phyloP scores from a whole-genome alignment of 2,113 vertebrate species.

The Stegostoma tigrinum region DNA sequence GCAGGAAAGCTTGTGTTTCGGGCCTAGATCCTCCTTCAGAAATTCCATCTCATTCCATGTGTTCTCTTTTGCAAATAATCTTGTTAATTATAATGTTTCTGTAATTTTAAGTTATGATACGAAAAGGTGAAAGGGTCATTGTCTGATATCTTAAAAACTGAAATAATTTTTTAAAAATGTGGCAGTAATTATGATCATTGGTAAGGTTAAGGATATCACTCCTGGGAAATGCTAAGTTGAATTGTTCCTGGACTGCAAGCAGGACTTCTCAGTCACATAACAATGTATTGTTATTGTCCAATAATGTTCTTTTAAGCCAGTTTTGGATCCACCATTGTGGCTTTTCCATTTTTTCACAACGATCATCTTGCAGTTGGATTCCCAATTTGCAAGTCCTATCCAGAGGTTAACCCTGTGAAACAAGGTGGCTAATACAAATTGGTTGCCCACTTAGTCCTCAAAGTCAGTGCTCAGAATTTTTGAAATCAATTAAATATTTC shows the following conservation, averaged over 20 bases:
- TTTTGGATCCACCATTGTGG: not conserved
- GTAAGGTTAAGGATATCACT: not conserved
- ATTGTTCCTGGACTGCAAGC: not conserved
- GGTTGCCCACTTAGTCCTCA: too few species aligned
- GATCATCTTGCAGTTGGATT: not conserved
- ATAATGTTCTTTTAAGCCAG: not conserved
- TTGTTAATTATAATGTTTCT: not conserved
- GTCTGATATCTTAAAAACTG: not conserved
- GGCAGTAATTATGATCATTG: too few species aligned
- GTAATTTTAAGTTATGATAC: not conserved
- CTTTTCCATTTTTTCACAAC: not conserved
- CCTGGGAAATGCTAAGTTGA: not conserved
- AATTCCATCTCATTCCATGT: not conserved
- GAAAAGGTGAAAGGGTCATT: not conserved
- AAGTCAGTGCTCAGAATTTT: too few species aligned
- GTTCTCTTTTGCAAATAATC: not conserved
- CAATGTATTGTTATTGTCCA: not conserved
- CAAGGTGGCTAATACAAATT: not conserved
- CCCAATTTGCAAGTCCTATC: not conserved
- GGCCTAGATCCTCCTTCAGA: not conserved
- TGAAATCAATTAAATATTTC: too few species aligned
- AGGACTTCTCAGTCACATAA: not conserved
- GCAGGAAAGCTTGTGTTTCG: too few species aligned
- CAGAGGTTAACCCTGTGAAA: not conserved
- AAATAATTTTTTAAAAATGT: not conserved